Base-by-base conservation (phyloP, 2,888 invertebrate species). In the Lycaena phlaeas region DNA sequence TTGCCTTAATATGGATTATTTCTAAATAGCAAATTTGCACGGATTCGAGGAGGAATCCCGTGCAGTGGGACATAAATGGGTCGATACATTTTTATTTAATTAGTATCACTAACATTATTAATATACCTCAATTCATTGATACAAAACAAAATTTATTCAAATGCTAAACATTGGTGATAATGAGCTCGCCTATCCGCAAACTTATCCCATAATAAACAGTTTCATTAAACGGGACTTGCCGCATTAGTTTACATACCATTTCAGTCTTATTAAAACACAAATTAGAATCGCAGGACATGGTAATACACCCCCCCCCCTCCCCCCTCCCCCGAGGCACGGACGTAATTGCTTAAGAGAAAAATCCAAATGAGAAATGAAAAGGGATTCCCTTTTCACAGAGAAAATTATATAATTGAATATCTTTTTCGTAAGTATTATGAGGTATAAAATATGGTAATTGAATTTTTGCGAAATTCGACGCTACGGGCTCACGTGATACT, bases 351-450 rank as follows among this genome's bases (percentile, higher is more conserved):
- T 82, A 82, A 81, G 81, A 82, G 82, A 82, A 82, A 82, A 82
- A 84, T 84, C 81, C 82, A 81, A 82, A 82, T 82, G 81, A 84
- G 78, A 84, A 84, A 82, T 81, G 78, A 81, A 81, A 81, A 79
- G 79, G 78, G 78, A 79, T 69, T 77, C 78, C 75, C 71, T 77
- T 76, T 79, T 72, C 72, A 72, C 70, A 76, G 73, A 71, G 78
- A 79, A 81, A 81, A 81, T 82, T 81, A 81, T 75, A 81, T 84
- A 82, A 84, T 84, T 81, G 77, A 82, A 84, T 84, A 82, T 81
- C 77, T 79, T 60, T 68, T 71, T 74, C 77, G 72, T 81, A 78
- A 81, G 81, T 72, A 82, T 82, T 76, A 84, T 78, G 79, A 81
- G 77, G 76, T 81, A 81, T 82, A 82, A 84, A 82, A 84, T 82